A percentile compares a stretch with the other conserved stretches of the same genome.
Evolutionary conservation across 2,888 invertebrate species (phyloP).

Genomic region (Caenorhabditis sp.): DNA sequence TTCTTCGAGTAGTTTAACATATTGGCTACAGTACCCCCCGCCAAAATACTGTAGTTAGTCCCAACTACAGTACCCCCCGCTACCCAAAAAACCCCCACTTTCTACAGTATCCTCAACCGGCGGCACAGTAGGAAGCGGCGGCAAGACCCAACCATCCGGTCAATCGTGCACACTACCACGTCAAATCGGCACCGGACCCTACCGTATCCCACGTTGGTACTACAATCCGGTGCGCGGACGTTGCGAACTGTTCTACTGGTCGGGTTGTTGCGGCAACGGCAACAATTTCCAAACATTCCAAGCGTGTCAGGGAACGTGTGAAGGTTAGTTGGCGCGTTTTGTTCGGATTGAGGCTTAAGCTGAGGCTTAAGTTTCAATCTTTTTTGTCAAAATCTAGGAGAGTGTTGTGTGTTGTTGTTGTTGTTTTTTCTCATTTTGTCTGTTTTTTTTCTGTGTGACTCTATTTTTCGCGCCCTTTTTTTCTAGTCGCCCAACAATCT

Average conservation of each 20-base stretch:
- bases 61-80: too few relatives aligned
- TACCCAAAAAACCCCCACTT: too few relatives aligned
- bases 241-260: constrained; percentile 71
- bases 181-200: constrained; percentile 70
- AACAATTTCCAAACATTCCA: constrained; percentile 70
- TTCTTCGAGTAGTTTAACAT: too few relatives aligned
- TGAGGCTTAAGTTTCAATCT: too few relatives aligned
- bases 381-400: too few relatives aligned
- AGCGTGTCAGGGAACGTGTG: constrained; percentile 67
- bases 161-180: constrained; percentile 65
- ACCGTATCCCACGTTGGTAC: constrained; percentile 71
- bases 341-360: too few relatives aligned
- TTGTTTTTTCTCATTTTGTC: background rate
- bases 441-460: background rate
- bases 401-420: too few relatives aligned
- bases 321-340: too few relatives aligned
- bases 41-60: too few relatives aligned
- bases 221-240: constrained; percentile 66
- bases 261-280: constrained; percentile 70
- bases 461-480: background rate
- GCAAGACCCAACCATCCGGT: constrained; percentile 41
- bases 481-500: too few relatives aligned
- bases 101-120: constrained; percentile 15
- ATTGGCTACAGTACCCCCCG: too few relatives aligned
- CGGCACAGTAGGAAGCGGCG: constrained; percentile 4